Conservation (phyloP, 1,140 invertebrate species). For the Eriosoma lanigerum region DNA sequence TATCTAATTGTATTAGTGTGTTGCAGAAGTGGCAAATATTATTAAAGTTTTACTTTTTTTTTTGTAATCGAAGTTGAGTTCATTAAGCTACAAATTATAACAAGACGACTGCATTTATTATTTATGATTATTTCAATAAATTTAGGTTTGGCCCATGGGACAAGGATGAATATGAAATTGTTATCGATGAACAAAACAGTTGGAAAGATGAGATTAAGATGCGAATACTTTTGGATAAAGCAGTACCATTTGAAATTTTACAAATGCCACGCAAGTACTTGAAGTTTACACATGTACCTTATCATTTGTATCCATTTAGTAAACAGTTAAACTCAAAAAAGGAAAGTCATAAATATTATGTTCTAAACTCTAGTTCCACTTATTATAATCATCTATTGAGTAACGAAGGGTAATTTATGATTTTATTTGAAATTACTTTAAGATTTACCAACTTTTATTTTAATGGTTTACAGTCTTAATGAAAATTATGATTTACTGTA, state of each 20-base stretch:
- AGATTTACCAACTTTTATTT: not conserved
- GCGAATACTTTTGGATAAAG: not conserved
- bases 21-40: too few species aligned
- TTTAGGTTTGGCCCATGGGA: not conserved
- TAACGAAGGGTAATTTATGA: not conserved
- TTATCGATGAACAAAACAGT: conserved; percentile 8
- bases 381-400: conserved; percentile 4
- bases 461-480: conserved; percentile 10
- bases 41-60: too few species aligned
- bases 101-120: not conserved
- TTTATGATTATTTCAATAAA: not conserved
- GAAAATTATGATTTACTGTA: not conserved
- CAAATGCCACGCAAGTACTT: not conserved
- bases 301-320: conserved; percentile 28
- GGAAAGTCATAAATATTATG: conserved; percentile 12
- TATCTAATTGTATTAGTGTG: too few species aligned
- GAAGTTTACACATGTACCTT: not conserved
- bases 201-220: conserved; percentile 13
- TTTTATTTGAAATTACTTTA: not conserved
- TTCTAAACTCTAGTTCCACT: not conserved
- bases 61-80: too few species aligned
- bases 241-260: not conserved
- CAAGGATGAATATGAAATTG: conserved; percentile 2
- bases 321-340: not conserved
- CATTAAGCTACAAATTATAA: too few species aligned